phyloP scores from a whole-genome alignment of 1,140 invertebrate species.

The Drosophila prosaltans region DNA sequence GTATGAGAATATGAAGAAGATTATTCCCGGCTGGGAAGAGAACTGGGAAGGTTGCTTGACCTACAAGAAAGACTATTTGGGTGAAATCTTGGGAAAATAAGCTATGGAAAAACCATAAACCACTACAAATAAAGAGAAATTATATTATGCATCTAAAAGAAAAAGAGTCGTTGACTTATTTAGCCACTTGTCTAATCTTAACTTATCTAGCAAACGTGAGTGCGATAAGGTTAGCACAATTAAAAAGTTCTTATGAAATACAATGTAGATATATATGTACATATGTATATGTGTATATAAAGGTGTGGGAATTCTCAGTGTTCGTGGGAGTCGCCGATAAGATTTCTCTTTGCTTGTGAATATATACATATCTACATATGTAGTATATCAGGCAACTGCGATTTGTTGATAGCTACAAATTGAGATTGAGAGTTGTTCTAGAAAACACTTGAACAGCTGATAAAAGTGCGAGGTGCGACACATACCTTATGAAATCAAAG shows the following conservation, averaged over 20 bases:
- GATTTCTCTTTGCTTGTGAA: neutral
- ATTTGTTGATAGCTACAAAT: slow-evolving; percentile 37
- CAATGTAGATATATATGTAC: neutral
- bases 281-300: neutral
- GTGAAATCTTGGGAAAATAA: slow-evolving; percentile 33
- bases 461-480: neutral
- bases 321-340: slow-evolving; percentile 24
- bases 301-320: slow-evolving; percentile 19
- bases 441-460: neutral
- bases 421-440: slow-evolving; percentile 4
- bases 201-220: slow-evolving; percentile 5
- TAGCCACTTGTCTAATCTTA: neutral
- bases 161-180: slow-evolving; percentile 40
- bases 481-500: neutral
- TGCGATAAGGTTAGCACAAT: slow-evolving; percentile 16
- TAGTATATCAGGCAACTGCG: neutral
- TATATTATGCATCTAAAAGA: neutral
- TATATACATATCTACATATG: neutral
- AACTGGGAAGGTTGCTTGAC: slow-evolving; percentile 62
- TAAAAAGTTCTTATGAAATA: slow-evolving; percentile 34
- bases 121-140: slow-evolving; percentile 30
- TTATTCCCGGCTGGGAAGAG: slow-evolving; percentile 85
- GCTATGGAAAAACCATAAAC: neutral
- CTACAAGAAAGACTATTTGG: slow-evolving; percentile 82
- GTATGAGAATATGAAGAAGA: slow-evolving; percentile 87